Base-by-base conservation (phyloP, 2,888 invertebrate species). In the Catonia carolina region DNA sequence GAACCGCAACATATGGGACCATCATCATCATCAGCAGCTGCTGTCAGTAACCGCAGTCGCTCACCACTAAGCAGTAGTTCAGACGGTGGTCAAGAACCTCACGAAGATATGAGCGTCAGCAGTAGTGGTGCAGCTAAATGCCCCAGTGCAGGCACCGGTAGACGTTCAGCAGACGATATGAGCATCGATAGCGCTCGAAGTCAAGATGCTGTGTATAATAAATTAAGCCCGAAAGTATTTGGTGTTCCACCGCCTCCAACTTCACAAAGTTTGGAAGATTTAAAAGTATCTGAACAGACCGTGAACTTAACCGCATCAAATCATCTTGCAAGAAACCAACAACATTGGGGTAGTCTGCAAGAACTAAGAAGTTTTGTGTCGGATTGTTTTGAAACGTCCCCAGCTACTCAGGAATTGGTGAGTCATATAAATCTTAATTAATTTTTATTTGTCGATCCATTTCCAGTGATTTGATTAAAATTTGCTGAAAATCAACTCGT, bases 201-300 rank as follows among this genome's bases (percentile, higher is more conserved):
- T 64, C 76, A 78, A 58, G 82, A 82, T 58, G 66, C 70, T 0
- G 61, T 68, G 37, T 69, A 71, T 50, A 76, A 79, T 62, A 83
- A 83, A 67, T 71, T 84, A 14, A 83, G 83, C 66, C 82, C 83
- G 0, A 84, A 84, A 73, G 83, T 82, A 27, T 84, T 81, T 67
- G 76, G 76, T n/a, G 65, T 76, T 3, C 70, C 78, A 0, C 53
- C 60, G 2, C 62, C 62, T 18, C 59, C 60, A 2, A 62, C 61
- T 15, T 66, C 68, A 7, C 74, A 74, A 60, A 75, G 74, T 59
- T 66, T 74, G 58, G 74, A 74, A 60, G 71, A 74, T 60, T 60
- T 74, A 8, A 74, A 73, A 60, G 67, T 69, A 2, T 66, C 64
- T 5, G 63, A 70, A 65, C 56, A 57, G 22, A 58, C 58, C n/a